These are phyloP conservation scores for Drymonia ruficornis DNA, from an alignment of 2,888 invertebrate species.

Conservation along the genomic window DNA sequence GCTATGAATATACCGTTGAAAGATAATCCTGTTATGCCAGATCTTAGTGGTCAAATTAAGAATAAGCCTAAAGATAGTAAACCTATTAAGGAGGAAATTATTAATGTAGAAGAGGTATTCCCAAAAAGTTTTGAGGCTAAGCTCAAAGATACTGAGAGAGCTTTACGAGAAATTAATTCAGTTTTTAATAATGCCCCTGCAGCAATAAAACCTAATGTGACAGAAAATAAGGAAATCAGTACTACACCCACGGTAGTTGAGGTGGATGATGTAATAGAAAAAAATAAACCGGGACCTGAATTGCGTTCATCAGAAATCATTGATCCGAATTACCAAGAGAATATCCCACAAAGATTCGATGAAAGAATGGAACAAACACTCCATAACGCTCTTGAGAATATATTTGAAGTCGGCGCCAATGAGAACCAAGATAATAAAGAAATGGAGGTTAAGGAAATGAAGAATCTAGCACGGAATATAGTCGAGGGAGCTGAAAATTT, in stretches of 20 bases:
- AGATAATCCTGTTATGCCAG: constrained; percentile 55
- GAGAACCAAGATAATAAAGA: constrained; percentile 60
- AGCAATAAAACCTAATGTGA: constrained; percentile 1
- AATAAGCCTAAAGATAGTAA: constrained; percentile 19
- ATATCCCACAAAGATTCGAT: constrained; percentile 46
- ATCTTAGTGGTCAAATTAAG: constrained; percentile 48
- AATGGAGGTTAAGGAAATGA: constrained; percentile 73
- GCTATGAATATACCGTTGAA: constrained; percentile 66
- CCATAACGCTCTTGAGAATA: constrained; percentile 58
- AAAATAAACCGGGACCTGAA: constrained; percentile 8
- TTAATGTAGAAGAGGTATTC: constrained; percentile 47
- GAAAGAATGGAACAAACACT: constrained; percentile 64
- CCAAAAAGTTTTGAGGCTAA: constrained; percentile 61
- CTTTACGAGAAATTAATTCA: constrained; percentile 57
- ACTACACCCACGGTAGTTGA: background rate
- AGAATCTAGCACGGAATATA: constrained; percentile 66
- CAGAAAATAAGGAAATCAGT: constrained; percentile 9
- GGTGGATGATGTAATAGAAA: background rate
- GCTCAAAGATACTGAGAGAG: constrained; percentile 65
- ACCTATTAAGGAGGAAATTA: constrained; percentile 25
- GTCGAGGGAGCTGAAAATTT: constrained; percentile 77
- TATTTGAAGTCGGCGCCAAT: constrained; percentile 54
- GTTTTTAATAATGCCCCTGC: constrained; percentile 46
- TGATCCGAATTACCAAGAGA: constrained; percentile 10
- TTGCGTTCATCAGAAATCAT: background rate